Evolutionary conservation across 2,113 vertebrate genomes (phyloP).

Genomic region (Capra hircus): DNA sequence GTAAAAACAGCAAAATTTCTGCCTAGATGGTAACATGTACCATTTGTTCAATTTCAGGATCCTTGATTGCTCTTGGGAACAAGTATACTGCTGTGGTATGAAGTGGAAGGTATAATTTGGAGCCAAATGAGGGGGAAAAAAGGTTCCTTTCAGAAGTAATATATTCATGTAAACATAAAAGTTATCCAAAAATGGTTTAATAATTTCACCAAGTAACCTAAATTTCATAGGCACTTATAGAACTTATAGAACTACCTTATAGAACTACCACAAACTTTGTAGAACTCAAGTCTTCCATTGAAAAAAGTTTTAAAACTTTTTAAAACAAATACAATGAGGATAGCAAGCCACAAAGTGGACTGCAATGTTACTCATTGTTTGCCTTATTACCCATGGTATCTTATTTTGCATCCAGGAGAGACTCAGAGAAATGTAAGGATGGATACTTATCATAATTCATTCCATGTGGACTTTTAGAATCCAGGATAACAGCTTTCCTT

Average conservation of each 20-base stretch:
- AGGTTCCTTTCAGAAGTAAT: slow-evolving; percentile 21
- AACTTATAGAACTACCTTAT: background rate
- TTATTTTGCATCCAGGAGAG: background rate
- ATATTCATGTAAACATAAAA: background rate
- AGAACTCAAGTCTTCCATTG: background rate
- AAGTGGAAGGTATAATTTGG: slow-evolving; percentile 40
- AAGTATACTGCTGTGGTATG: background rate
- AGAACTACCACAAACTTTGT: background rate
- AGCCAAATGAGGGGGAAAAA: slow-evolving; percentile 14
- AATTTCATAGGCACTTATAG: background rate
- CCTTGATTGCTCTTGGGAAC: slow-evolving; percentile 30
- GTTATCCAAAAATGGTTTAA: background rate
- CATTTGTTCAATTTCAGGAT: slow-evolving; percentile 35
- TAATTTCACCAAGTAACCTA: slow-evolving; percentile 20
- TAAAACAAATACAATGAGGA: background rate
- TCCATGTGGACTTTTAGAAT: background rate
- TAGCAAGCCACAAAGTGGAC: background rate
- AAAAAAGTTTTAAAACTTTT: background rate
- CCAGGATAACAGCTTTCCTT: background rate
- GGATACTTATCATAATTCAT: background rate
- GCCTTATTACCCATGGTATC: background rate
- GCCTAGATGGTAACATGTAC: background rate
- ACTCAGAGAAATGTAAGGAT: background rate
- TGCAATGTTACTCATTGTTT: background rate
- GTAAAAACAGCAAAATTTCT: slow-evolving; percentile 34